Percentiles rank a stretch among this genome's conserved stretches.
phyloP scores from a whole-genome alignment of 1,140 invertebrate genomes.

The Gonatopus flavifemur region DNA sequence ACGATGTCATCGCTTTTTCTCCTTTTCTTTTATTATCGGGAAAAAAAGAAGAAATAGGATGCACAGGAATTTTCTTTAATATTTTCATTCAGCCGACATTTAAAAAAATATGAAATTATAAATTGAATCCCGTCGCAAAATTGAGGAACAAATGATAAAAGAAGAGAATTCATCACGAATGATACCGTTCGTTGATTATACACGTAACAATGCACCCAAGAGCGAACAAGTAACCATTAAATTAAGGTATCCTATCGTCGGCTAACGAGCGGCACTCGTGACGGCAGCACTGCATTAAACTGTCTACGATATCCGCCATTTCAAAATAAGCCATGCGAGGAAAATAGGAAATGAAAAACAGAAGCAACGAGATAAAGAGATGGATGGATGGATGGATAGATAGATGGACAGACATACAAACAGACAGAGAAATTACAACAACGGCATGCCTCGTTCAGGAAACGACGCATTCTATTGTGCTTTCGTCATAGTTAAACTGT shows the following conservation, averaged over 20 bases:
- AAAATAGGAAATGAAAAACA: constrained; percentile 32
- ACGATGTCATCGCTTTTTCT: too few relatives aligned
- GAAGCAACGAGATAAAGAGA: constrained; percentile 21
- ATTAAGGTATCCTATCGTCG: constrained; percentile 38
- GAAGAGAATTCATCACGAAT: too few relatives aligned
- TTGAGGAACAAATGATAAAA: too few relatives aligned
- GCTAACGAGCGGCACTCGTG: constrained; percentile 44
- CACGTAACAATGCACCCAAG: too few relatives aligned
- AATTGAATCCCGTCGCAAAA: too few relatives aligned
- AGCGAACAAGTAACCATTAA: too few relatives aligned
- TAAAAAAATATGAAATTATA: too few relatives aligned
- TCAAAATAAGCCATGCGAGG: constrained; percentile 37
- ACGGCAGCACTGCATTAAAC: constrained; percentile 51
- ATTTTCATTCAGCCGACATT: too few relatives aligned
- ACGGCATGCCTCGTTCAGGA: constrained; percentile 51
- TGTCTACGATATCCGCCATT: constrained; percentile 55
- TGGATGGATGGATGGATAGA: constrained; percentile 7
- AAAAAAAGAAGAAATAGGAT: too few relatives aligned
- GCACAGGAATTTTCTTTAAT: too few relatives aligned
- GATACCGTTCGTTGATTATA: too few relatives aligned
- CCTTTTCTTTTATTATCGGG: too few relatives aligned
- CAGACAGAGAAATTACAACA: constrained; percentile 45
- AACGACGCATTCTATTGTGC: constrained; percentile 57
- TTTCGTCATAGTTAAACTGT: constrained; percentile 59
- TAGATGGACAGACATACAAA: constrained; percentile 24